Evolutionary conservation across 2,888 invertebrate genomes (phyloP), one percentile per base, ranked within the genome.

Genomic region (Bhutanitis thaidina): DNA sequence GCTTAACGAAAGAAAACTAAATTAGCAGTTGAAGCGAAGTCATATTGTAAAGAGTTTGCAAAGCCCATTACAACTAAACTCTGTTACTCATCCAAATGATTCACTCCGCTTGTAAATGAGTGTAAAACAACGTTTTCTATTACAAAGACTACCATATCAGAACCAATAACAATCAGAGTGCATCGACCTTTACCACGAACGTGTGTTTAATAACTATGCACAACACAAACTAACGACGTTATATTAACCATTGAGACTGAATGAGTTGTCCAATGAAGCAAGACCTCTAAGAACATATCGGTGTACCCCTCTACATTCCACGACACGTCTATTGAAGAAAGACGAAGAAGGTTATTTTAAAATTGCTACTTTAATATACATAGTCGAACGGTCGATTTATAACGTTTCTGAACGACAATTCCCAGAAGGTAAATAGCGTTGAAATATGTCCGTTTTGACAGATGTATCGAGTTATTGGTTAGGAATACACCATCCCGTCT

Each of bases 231-330:
- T 62, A 65, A 66, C 67, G 68, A 60, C 64, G 60, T 75, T 76
- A 79, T 79, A 80, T 77, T 75, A 77, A 65, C 76, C 69, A 80
- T 77, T 72, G 74, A 67, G 63, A 59, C 58, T 65, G 67, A 68
- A 68, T 58, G 46, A n/a, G 57, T 63, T 67, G 62, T 65, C 82
- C 77, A 79, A 58, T 55, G 35, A 52, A 62, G 52, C 56, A 56
- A 55, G 78, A 77, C 55, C 78, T 65, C 55, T 66, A 51, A 62
- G 41, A 30, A 15, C 15, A 8, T 43, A 38, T 20, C 8, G 58
- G 62, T 67, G 61, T 36, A 36, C 52, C 43, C 53, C 53, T 37
- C 43, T 12, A 43, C 34, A 37, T 37, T 56, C 58, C 57, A 57
- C 56, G 55, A 52, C 54, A 54, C 55, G 53, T 56, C 47, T 36